These are phyloP conservation scores for Apis laboriosa DNA, from an alignment of 1,140 invertebrate species.

Conservation along the genomic window DNA sequence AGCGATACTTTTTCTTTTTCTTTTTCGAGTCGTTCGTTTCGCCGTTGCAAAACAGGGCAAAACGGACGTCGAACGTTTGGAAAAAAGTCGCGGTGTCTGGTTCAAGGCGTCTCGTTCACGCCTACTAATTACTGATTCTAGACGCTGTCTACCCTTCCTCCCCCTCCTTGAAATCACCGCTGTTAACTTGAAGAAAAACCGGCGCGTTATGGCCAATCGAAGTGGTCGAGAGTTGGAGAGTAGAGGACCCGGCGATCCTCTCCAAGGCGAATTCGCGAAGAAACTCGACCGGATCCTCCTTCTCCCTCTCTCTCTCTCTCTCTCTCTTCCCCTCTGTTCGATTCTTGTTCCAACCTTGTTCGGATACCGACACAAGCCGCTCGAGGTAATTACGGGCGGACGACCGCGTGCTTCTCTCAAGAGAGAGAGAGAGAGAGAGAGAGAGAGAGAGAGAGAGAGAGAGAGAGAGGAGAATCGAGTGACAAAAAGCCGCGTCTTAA, in stretches of 20 bases:
- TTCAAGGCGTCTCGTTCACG: constrained; percentile 75
- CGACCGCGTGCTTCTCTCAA: constrained; percentile 16
- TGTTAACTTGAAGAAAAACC: constrained; percentile 72
- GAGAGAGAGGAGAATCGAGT: constrained; percentile 60
- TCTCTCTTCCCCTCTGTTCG: not conserved
- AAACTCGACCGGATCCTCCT: constrained; percentile 50
- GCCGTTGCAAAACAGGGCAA: constrained; percentile 26
- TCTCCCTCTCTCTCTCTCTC: not conserved
- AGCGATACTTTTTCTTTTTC: not conserved
- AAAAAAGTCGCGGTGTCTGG: constrained; percentile 71
- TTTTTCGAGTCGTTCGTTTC: not conserved
- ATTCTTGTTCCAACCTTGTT: constrained; percentile 24
- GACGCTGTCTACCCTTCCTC: constrained; percentile 67
- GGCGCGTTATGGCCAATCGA: constrained; percentile 76
- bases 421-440: not conserved
- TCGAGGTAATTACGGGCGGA: constrained; percentile 74
- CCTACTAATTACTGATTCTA: constrained; percentile 80
- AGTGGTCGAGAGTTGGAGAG: constrained; percentile 47
- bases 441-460: not conserved
- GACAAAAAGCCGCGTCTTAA: constrained; percentile 80
- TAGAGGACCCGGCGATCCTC: constrained; percentile 37
- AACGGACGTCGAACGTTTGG: constrained; percentile 42
- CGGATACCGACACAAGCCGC: constrained; percentile 56
- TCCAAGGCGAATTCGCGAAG: constrained; percentile 53
- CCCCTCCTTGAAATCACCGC: constrained; percentile 44